phyloP scores from a whole-genome alignment of 1,140 invertebrate species.

The Chionoecetes opilio region DNA sequence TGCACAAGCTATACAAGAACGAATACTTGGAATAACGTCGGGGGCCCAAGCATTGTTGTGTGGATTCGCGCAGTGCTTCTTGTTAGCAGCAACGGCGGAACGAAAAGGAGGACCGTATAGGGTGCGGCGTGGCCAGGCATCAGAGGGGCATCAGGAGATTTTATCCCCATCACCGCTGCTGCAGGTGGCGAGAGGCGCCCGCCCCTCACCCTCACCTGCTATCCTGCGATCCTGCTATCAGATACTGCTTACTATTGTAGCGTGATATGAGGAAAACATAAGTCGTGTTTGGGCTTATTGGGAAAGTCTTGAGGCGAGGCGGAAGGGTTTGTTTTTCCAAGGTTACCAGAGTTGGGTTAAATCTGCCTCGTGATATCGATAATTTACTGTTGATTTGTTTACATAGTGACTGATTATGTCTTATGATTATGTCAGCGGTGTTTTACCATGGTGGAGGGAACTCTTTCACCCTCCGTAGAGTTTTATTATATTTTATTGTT shows the following conservation, averaged over 20 bases:
- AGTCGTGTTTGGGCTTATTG: background rate
- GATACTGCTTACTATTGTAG: background rate
- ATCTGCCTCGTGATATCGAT: background rate
- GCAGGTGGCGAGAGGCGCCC: background rate
- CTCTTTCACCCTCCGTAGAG: too few relatives aligned
- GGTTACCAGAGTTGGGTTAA: background rate
- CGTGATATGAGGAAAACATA: background rate
- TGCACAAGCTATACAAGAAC: too few relatives aligned
- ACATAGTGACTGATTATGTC: too few relatives aligned
- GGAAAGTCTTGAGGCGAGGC: background rate
- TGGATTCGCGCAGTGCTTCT: background rate
- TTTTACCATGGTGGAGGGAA: too few relatives aligned
- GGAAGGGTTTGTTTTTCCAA: background rate
- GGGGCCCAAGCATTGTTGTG: background rate
- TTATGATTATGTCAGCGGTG: too few relatives aligned
- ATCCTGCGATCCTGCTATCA: too few relatives aligned
- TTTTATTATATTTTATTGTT: too few relatives aligned
- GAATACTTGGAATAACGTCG: conserved; percentile 3
- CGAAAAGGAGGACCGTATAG: background rate
- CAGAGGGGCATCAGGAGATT: background rate
- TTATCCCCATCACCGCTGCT: background rate
- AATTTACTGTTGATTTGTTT: background rate
- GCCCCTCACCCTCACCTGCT: background rate
- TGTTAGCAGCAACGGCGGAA: background rate
- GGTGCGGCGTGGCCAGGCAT: background rate